These are phyloP conservation scores for Megalops cyprinoides DNA, from an alignment of 2,797 vertebrate genomes.

Conservation along the genomic window DNA sequence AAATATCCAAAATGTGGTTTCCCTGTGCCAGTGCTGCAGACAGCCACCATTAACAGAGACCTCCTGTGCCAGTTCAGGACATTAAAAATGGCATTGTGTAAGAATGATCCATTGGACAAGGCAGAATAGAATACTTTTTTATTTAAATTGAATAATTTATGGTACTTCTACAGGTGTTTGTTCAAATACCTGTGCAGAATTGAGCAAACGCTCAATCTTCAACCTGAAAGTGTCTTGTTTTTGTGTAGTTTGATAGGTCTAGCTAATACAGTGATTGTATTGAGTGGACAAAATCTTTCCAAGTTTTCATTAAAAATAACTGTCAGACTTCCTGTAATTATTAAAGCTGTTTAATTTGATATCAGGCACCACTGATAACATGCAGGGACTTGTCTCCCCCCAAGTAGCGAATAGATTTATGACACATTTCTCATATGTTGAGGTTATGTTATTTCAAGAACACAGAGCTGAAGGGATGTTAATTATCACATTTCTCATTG, in stretches of 20 bases:
- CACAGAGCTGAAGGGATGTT: slow-evolving; percentile 47
- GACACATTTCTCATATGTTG: slow-evolving; percentile 54
- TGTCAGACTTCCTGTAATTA: neutral
- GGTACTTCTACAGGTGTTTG: neutral
- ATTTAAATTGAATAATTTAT: neutral
- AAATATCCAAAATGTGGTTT: too few species aligned
- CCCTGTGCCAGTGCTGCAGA: neutral
- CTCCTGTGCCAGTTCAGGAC: neutral
- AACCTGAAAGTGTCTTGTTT: neutral
- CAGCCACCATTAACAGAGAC: neutral
- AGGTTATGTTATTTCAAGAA: slow-evolving; percentile 54
- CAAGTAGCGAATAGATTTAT: slow-evolving; percentile 64
- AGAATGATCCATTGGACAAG: neutral
- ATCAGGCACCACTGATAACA: slow-evolving; percentile 33
- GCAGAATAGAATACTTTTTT: neutral
- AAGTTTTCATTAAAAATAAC: neutral
- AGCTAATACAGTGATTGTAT: neutral
- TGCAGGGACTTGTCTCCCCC: slow-evolving; percentile 55
- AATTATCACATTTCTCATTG: slow-evolving; percentile 50
- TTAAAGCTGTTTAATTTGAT: slow-evolving; percentile 5
- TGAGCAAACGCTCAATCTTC: neutral
- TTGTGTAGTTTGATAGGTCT: neutral
- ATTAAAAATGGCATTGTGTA: neutral
- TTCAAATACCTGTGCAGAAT: neutral
- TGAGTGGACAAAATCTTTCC: neutral